phyloP scores from a whole-genome alignment of 2,113 vertebrate genomes.

The Syrmaticus mikado region DNA sequence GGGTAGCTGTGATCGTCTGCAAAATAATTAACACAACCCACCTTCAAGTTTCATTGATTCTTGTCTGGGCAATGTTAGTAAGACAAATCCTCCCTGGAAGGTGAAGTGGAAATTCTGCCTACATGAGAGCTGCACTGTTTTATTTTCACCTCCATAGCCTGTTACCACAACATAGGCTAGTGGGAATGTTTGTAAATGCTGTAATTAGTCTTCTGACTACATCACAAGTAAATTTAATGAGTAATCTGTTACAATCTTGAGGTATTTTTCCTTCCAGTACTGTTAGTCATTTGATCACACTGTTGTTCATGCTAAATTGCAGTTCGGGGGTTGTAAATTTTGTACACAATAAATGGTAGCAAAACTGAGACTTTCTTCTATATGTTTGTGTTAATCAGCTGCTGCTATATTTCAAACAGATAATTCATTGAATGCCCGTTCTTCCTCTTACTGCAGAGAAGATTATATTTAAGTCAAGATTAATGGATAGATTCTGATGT shows the following conservation, averaged over 20 bases:
- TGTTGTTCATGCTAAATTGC: not conserved
- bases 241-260: not conserved
- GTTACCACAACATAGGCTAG: not conserved
- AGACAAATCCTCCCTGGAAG: not conserved
- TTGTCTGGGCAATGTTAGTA: not conserved
- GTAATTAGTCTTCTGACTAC: not conserved
- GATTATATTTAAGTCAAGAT: constrained; percentile 93
- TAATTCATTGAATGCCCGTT: constrained; percentile 85
- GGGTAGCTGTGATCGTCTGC: not conserved
- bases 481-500: constrained; percentile 89
- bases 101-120: not conserved
- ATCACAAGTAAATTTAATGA: not conserved
- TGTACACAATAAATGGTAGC: not conserved
- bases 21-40: constrained; percentile 10
- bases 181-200: constrained; percentile 3
- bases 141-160: not conserved
- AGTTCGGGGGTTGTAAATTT: constrained; percentile 2
- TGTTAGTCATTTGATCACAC: not conserved
- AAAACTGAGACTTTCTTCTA: constrained; percentile 43
- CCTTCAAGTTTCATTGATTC: not conserved
- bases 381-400: constrained; percentile 69
- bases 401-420: constrained; percentile 78
- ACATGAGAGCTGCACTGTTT: not conserved
- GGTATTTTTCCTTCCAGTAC: not conserved
- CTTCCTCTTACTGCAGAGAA: constrained; percentile 79